Evolutionary conservation across 2,113 vertebrate genomes (phyloP).

Genomic region (Corvus cornix): DNA sequence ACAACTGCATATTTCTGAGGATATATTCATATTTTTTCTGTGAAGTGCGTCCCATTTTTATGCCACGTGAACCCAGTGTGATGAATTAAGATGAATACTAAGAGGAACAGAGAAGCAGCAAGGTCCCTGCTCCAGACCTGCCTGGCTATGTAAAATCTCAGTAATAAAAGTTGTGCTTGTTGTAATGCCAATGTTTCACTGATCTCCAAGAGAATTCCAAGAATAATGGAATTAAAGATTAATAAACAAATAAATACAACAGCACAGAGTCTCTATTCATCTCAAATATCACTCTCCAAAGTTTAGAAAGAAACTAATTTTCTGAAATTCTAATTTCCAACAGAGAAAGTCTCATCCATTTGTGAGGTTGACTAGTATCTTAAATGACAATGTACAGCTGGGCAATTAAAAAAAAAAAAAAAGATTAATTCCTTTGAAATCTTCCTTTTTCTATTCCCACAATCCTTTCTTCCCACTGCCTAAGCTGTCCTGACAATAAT

Average conservation of each 20-base stretch:
- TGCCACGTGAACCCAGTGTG: slow-evolving; percentile 8
- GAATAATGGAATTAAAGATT: background rate
- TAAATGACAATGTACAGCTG: background rate
- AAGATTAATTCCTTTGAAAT: background rate
- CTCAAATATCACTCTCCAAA: background rate
- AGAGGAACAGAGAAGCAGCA: background rate
- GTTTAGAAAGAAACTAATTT: background rate
- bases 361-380: background rate
- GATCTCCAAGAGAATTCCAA: background rate
- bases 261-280: background rate
- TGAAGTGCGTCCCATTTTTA: slow-evolving; percentile 30
- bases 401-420: background rate
- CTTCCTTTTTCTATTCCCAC: background rate
- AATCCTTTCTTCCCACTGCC: background rate
- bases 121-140: background rate
- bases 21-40: slow-evolving; percentile 15
- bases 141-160: background rate
- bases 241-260: background rate
- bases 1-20: background rate
- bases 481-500: background rate
- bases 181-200: background rate
- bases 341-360: background rate
- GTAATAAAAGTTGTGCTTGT: background rate
- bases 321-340: background rate
- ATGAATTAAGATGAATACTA: slow-evolving; percentile 50